Conservation (phyloP, 2,113 vertebrate genomes). For the Syngnathus scovelli region DNA sequence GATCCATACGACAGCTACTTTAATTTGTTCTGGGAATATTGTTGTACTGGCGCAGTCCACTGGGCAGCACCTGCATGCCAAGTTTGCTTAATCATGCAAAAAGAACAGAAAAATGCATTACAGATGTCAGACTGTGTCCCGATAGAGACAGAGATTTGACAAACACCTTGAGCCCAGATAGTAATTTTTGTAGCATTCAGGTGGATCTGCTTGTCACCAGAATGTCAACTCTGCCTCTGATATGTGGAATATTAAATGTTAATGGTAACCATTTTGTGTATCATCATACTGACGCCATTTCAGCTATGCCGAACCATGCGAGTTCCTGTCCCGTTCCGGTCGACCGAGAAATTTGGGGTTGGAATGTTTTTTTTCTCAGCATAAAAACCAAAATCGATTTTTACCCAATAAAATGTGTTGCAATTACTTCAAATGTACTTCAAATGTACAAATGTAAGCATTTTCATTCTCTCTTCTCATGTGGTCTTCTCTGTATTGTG, state of each 20-base stretch:
- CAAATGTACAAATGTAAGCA: slow-evolving; percentile 2
- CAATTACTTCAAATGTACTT: too few relatives aligned
- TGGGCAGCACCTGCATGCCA: slow-evolving; percentile 72
- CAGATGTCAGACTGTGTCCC: slow-evolving; percentile 59
- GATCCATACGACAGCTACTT: slow-evolving; percentile 69
- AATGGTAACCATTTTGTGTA: slow-evolving; percentile 5
- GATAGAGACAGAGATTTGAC: slow-evolving; percentile 61
- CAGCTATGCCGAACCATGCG: neutral
- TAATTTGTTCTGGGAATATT: slow-evolving; percentile 76
- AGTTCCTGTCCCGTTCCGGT: neutral
- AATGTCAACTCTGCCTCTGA: slow-evolving; percentile 20
- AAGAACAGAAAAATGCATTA: slow-evolving; percentile 70
- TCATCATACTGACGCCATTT: neutral
- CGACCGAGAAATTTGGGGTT: neutral
- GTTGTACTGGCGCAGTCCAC: slow-evolving; percentile 61
- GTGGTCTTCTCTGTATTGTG: neutral
- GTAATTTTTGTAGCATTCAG: slow-evolving; percentile 44
- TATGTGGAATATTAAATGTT: slow-evolving; percentile 30
- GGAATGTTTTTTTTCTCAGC: too few relatives aligned
- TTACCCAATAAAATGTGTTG: too few relatives aligned
- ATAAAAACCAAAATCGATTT: too few relatives aligned
- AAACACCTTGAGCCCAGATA: slow-evolving; percentile 66
- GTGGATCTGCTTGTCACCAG: slow-evolving; percentile 35
- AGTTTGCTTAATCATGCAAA: slow-evolving; percentile 77
- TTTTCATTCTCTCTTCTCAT: neutral